phyloP scores from a whole-genome alignment of 2,113 vertebrate genomes.

The Pangasianodon hypophthalmus region DNA sequence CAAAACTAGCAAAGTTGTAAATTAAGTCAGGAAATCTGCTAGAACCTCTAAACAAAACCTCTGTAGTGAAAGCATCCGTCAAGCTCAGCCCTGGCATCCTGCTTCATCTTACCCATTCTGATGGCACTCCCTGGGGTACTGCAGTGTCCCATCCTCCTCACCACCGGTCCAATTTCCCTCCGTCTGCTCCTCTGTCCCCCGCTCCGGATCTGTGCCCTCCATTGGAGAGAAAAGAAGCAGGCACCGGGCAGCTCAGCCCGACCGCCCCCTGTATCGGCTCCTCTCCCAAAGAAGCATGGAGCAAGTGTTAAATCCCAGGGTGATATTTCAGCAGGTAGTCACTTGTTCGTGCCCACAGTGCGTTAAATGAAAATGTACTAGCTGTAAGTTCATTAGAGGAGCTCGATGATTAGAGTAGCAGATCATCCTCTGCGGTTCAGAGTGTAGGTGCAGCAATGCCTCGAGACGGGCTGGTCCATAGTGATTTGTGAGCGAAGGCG shows the following conservation, averaged over 20 bases:
- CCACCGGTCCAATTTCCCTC: slow-evolving; percentile 44
- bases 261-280: slow-evolving; percentile 61
- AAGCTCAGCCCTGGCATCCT: neutral
- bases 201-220: slow-evolving; percentile 68
- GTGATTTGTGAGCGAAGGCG: slow-evolving; percentile 45
- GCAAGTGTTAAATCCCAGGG: slow-evolving; percentile 59
- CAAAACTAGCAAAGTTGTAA: neutral
- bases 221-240: slow-evolving; percentile 55
- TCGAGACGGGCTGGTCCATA: slow-evolving; percentile 18
- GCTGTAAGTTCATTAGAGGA: slow-evolving; percentile 63
- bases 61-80: neutral
- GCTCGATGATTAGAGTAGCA: slow-evolving; percentile 60
- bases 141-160: slow-evolving; percentile 64
- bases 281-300: slow-evolving; percentile 68
- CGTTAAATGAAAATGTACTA: slow-evolving; percentile 33
- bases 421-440: slow-evolving; percentile 57
- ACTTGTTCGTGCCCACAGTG: neutral
- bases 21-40: neutral
- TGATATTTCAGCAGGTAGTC: slow-evolving; percentile 69
- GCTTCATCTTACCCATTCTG: slow-evolving; percentile 70
- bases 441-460: slow-evolving; percentile 4
- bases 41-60: neutral
- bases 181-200: slow-evolving; percentile 51
- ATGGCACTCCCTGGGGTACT: slow-evolving; percentile 62
- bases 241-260: slow-evolving; percentile 60